These are phyloP conservation scores for Cygnus buccinator DNA, from an alignment of 2,113 vertebrate species.

Conservation along the genomic window DNA sequence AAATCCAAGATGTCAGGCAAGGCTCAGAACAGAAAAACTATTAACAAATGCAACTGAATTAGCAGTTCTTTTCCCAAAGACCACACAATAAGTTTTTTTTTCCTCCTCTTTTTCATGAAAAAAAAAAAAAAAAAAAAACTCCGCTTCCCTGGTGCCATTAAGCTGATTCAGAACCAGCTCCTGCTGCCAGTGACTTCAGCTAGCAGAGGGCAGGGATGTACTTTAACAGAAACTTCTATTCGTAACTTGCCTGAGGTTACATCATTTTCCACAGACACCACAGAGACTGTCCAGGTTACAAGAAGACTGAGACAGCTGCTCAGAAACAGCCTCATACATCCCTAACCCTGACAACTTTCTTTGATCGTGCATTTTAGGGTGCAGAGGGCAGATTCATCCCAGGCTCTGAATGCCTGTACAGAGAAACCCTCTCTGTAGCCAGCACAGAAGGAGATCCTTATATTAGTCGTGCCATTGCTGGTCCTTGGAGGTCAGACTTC, in stretches of 20 bases:
- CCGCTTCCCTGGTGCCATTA: background rate
- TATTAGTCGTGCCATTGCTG: background rate
- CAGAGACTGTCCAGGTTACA: background rate
- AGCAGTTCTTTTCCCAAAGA: background rate
- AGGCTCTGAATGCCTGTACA: background rate
- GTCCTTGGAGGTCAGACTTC: background rate
- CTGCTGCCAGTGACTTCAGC: background rate
- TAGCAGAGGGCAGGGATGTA: background rate
- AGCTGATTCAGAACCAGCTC: background rate
- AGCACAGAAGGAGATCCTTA: background rate
- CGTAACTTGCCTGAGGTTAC: background rate
- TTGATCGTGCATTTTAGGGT: fast-evolving
- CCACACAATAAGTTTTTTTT: background rate
- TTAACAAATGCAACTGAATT: background rate
- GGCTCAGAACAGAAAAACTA: background rate
- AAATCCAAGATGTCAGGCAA: background rate
- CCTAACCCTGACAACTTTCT: background rate
- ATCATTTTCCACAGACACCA: background rate
- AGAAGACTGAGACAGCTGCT: background rate
- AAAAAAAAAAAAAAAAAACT: background rate
- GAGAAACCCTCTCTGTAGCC: background rate
- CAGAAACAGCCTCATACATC: background rate
- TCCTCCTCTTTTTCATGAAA: no score
- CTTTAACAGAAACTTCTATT: background rate
- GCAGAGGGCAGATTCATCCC: background rate